phyloP scores from a whole-genome alignment of 1,140 invertebrate species.

The Megalopta genalis region DNA sequence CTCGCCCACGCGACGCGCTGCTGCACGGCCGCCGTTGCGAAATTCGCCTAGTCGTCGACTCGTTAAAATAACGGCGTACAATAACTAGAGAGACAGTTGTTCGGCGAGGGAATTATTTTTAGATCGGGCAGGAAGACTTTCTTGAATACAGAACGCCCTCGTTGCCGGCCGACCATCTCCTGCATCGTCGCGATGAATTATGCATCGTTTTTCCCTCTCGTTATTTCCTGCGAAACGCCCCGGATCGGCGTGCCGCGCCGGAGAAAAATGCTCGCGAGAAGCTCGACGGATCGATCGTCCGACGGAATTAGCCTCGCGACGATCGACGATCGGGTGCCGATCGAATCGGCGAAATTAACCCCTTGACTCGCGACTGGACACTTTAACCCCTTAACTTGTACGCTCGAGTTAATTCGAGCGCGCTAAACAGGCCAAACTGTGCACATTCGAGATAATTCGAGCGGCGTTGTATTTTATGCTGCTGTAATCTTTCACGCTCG shows the following conservation, averaged over 20 bases:
- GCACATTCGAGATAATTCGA: too few species aligned
- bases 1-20: not conserved
- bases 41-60: not conserved
- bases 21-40: not conserved
- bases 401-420: too few species aligned
- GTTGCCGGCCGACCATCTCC: not conserved
- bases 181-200: slow-evolving; percentile 1
- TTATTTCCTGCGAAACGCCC: not conserved
- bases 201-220: not conserved
- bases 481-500: too few species aligned
- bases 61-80: not conserved
- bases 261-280: not conserved
- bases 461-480: too few species aligned
- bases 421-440: too few species aligned
- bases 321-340: too few species aligned
- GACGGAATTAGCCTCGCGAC: not conserved
- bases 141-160: not conserved
- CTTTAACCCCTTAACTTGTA: too few species aligned
- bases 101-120: slow-evolving; percentile 17
- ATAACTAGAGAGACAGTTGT: not conserved
- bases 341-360: too few species aligned
- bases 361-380: too few species aligned
- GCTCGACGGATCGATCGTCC: not conserved
- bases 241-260: too few species aligned
- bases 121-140: not conserved